phyloP scores from a whole-genome alignment of 2,888 invertebrate genomes.

The Tachina fera region DNA sequence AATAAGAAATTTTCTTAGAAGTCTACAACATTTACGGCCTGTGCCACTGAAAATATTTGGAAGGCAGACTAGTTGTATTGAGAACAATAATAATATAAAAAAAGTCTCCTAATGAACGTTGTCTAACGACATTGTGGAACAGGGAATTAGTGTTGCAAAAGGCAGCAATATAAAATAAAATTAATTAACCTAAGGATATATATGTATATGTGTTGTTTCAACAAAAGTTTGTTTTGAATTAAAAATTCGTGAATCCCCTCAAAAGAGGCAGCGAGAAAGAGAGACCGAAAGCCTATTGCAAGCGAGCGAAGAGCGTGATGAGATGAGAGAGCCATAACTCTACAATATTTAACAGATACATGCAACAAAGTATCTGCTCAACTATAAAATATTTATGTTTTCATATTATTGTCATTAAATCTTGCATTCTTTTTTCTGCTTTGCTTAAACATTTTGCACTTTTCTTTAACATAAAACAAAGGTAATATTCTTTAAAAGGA shows the following conservation, averaged over 20 bases:
- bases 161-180: neutral
- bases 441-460: neutral
- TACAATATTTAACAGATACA: conserved; percentile 71
- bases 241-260: neutral
- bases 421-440: conserved; percentile 30
- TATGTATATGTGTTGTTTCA: neutral
- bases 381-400: conserved; percentile 53
- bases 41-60: no score
- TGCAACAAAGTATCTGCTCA: conserved; percentile 73
- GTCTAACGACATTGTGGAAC: no score
- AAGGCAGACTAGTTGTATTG: no score
- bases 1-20: conserved; percentile 21
- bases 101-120: no score
- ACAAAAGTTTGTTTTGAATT: conserved; percentile 31
- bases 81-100: no score
- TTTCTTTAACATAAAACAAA: neutral
- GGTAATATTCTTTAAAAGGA: no score
- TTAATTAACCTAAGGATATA: conserved; percentile 36
- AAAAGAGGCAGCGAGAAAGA: neutral
- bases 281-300: neutral
- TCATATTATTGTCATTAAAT: conserved; percentile 14
- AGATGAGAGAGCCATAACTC: conserved; percentile 41
- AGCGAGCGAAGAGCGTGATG: neutral
- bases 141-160: no score
- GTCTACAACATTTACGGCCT: no score